Evolutionary conservation across 2,888 invertebrate species (phyloP).

Genomic region (Bembecia ichneumoniformis): DNA sequence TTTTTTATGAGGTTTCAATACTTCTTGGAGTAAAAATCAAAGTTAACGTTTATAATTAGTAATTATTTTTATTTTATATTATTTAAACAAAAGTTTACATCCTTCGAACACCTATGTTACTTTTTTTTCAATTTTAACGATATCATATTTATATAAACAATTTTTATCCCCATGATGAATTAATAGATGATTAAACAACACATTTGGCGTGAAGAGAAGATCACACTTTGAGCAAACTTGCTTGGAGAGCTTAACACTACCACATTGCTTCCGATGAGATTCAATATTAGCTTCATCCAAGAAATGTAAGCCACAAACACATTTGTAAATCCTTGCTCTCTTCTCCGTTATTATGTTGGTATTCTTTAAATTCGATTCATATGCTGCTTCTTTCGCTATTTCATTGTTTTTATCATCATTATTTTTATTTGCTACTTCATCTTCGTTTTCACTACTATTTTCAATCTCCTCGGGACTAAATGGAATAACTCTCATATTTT

Average conservation of each 20-base stretch:
- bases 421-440: conserved; percentile 4
- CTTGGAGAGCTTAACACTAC: conserved; percentile 18
- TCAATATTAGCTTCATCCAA: conserved; percentile 24
- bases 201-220: conserved; percentile 36
- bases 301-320: conserved; percentile 44
- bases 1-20: too few species aligned
- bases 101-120: too few species aligned
- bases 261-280: conserved; percentile 28
- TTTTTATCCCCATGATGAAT: conserved; percentile 42
- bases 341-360: conserved; percentile 7
- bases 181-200: conserved; percentile 43
- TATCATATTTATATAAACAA: conserved; percentile 24
- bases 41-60: too few species aligned
- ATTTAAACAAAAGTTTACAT: too few species aligned
- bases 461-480: conserved; percentile 15
- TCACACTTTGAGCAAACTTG: conserved; percentile 48
- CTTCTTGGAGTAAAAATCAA: too few species aligned
- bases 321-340: conserved; percentile 33
- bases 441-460: conserved; percentile 1
- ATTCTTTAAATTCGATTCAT: background rate
- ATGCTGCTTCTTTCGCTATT: background rate
- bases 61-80: too few species aligned
- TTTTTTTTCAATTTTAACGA: conserved; percentile 18
- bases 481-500: conserved; percentile 29
- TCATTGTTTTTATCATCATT: conserved; percentile 2